Evolutionary conservation across 2,113 vertebrate genomes (phyloP).

Genomic region (Xenus cinereus): DNA sequence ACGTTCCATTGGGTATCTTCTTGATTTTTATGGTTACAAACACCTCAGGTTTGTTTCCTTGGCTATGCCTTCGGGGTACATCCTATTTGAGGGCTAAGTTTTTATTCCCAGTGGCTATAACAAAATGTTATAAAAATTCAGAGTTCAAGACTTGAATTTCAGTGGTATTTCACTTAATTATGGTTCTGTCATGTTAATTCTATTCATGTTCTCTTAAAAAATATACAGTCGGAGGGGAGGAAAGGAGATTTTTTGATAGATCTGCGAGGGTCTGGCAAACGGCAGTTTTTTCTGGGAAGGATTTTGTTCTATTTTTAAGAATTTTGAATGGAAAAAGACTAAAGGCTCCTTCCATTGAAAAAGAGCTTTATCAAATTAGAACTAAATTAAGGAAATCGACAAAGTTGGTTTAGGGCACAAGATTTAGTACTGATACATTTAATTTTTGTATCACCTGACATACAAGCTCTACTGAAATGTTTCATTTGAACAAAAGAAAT

Average conservation of each 20-base stretch:
- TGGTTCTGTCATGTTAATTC: neutral
- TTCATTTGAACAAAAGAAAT: neutral
- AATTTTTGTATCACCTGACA: neutral
- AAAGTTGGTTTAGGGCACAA: neutral
- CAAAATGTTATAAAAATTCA: neutral
- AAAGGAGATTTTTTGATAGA: neutral
- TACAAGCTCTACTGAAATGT: neutral
- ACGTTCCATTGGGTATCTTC: rapidly evolving
- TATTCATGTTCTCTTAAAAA: neutral
- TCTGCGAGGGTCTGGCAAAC: neutral
- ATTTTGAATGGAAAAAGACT: neutral
- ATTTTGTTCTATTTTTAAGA: neutral
- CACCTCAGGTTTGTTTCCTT: neutral
- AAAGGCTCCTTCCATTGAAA: neutral
- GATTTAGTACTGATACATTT: neutral
- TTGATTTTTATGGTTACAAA: neutral
- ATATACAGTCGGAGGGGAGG: neutral
- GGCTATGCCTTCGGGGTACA: neutral
- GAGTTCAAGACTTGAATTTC: neutral
- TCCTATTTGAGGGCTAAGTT: neutral
- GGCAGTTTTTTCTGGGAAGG: neutral
- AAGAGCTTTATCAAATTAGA: neutral
- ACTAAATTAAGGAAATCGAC: neutral
- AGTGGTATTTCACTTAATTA: neutral
- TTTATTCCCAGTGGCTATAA: neutral